These are phyloP conservation scores for Papilio polyxenes DNA, from an alignment of 1,140 invertebrate genomes.

Conservation along the genomic window DNA sequence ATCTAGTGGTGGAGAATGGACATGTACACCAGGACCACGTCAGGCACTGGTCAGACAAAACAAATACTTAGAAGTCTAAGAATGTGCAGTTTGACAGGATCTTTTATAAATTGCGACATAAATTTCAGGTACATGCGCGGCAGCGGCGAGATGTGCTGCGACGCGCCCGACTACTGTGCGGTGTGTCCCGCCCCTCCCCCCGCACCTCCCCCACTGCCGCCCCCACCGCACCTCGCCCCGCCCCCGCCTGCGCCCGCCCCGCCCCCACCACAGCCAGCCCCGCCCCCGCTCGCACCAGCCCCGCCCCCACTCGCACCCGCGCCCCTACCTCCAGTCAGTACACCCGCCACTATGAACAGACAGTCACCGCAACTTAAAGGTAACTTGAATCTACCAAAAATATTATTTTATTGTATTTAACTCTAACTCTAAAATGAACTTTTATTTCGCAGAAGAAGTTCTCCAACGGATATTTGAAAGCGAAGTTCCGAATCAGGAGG, in stretches of 20 bases:
- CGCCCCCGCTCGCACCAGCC: too few relatives aligned
- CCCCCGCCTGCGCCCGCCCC: too few relatives aligned
- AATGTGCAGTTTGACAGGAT: too few relatives aligned
- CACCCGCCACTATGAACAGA: constrained; percentile 18
- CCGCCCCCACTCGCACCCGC: background rate
- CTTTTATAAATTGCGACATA: too few relatives aligned
- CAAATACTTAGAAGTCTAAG: too few relatives aligned
- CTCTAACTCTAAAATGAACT: background rate
- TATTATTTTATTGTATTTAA: background rate
- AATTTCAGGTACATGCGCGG: constrained; percentile 54
- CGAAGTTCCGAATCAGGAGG: constrained; percentile 66
- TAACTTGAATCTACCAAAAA: background rate
- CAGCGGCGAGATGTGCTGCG: constrained; percentile 45
- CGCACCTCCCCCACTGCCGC: too few relatives aligned
- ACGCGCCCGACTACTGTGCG: constrained; percentile 51
- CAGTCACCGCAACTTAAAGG: constrained; percentile 21
- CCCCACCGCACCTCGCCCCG: too few relatives aligned
- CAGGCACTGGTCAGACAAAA: constrained; percentile 64
- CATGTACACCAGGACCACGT: constrained; percentile 73
- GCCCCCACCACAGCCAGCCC: too few relatives aligned
- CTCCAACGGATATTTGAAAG: constrained; percentile 70
- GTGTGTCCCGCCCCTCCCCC: constrained; percentile 42
- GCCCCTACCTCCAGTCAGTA: constrained; percentile 29
- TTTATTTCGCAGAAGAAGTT: constrained; percentile 62
- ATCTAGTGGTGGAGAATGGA: constrained; percentile 75